Evolutionary conservation across 1,140 invertebrate genomes (phyloP).

Genomic region (Frieseomelitta varia): DNA sequence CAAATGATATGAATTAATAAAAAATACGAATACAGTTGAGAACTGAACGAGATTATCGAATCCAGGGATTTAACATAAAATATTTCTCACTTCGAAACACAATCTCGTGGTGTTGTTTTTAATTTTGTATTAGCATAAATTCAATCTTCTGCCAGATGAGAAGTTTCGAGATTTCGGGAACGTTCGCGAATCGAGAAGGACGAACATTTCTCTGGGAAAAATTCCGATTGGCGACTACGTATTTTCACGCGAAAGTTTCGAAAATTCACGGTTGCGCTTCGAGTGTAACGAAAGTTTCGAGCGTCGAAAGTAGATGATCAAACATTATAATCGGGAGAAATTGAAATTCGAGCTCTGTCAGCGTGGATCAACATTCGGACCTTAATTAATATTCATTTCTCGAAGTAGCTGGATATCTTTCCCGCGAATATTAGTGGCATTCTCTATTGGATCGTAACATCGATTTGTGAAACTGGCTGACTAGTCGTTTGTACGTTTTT

Average conservation of each 20-base stretch:
- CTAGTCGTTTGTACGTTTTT: neutral
- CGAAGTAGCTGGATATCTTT: neutral
- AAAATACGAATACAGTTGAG: too few relatives aligned
- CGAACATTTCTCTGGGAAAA: neutral
- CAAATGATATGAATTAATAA: too few relatives aligned
- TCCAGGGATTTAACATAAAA: too few relatives aligned
- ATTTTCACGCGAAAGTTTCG: neutral
- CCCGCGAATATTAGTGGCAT: neutral
- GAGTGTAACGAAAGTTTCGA: neutral
- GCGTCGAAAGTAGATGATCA: too few relatives aligned
- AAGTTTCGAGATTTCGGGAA: neutral
- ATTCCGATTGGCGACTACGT: neutral
- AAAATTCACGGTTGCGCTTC: neutral
- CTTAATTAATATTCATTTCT: slow-evolving; percentile 8
- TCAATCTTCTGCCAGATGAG: neutral
- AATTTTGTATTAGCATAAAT: neutral
- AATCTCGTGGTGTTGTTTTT: neutral
- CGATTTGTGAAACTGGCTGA: neutral
- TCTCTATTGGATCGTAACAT: neutral
- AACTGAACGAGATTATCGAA: too few relatives aligned
- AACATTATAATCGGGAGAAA: neutral
- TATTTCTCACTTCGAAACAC: neutral
- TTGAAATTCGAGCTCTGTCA: neutral
- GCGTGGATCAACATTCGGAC: neutral
- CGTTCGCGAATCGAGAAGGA: neutral